phyloP scores from a whole-genome alignment of 2,113 vertebrate species.

The Ailurus styani region DNA sequence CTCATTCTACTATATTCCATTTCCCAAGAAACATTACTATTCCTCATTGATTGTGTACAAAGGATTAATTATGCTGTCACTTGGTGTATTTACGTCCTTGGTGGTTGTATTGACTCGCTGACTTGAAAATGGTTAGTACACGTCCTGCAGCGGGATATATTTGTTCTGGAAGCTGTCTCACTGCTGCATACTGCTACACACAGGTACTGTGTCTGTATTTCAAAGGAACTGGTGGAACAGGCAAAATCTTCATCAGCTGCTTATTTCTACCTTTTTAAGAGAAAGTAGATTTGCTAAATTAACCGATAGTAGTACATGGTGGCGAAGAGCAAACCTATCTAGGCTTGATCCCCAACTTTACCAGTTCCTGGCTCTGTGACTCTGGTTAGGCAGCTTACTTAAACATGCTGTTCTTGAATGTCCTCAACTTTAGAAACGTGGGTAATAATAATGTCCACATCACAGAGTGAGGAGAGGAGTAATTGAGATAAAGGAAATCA shows the following conservation, averaged over 20 bases:
- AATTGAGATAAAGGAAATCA: not conserved
- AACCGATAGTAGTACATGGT: not conserved
- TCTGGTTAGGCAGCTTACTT: not conserved
- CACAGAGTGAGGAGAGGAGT: not conserved
- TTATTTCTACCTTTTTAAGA: constrained; percentile 34
- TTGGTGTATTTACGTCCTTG: constrained; percentile 74
- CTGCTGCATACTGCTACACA: not conserved
- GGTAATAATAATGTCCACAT: not conserved
- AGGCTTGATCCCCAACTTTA: not conserved
- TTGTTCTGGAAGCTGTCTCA: constrained; percentile 57
- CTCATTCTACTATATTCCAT: constrained; percentile 65
- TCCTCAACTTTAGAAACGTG: not conserved
- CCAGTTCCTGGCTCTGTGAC: not conserved
- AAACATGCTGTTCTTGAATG: not conserved
- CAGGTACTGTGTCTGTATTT: not conserved
- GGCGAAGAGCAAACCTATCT: not conserved
- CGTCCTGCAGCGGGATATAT: not conserved
- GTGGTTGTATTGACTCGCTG: constrained; percentile 64
- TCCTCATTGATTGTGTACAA: constrained; percentile 78
- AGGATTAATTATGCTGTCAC: constrained; percentile 82
- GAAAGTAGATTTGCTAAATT: not conserved
- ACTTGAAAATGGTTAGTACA: constrained; percentile 49
- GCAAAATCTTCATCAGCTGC: constrained; percentile 37
- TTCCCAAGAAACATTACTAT: constrained; percentile 73
- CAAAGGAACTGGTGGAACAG: not conserved